A percentile compares a stretch with the other conserved stretches of the same genome.
These are phyloP conservation scores for Gorsachius goisagi DNA, from an alignment of 2,113 vertebrate species.

Conservation along the genomic window DNA sequence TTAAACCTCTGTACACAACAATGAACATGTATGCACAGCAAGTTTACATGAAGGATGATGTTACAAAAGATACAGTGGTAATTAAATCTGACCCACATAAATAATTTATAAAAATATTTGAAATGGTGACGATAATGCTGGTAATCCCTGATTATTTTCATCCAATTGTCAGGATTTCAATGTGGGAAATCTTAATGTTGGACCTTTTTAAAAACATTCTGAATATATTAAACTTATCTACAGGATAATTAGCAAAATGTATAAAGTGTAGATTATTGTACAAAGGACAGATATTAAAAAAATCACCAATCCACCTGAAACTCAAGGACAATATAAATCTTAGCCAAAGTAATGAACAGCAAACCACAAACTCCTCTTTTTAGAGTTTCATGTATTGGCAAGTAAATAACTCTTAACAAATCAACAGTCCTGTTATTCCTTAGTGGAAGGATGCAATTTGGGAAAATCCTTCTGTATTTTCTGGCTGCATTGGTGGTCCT, in stretches of 20 bases:
- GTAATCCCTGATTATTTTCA: conserved; percentile 68
- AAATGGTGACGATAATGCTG: conserved; percentile 59
- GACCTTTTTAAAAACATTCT: conserved; percentile 68
- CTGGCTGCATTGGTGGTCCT: not conserved
- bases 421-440: not conserved
- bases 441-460: not conserved
- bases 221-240: conserved; percentile 77
- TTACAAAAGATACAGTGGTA: conserved; percentile 74
- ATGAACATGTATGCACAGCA: conserved; percentile 65
- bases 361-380: not conserved
- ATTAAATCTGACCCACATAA: conserved; percentile 72
- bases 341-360: conserved; percentile 23
- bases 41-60: conserved; percentile 61
- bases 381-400: not conserved
- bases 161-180: conserved; percentile 49
- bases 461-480: not conserved
- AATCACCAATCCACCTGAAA: conserved; percentile 64
- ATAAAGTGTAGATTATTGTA: conserved; percentile 74
- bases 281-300: conserved; percentile 75
- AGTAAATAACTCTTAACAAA: conserved; percentile 23
- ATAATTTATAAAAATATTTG: conserved; percentile 78
- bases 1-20: conserved; percentile 77
- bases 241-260: conserved; percentile 74
- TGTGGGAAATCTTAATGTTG: conserved; percentile 52
- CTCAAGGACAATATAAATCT: conserved; percentile 58